phyloP scores from a whole-genome alignment of 1,140 invertebrate genomes.

The Watersipora subatra region DNA sequence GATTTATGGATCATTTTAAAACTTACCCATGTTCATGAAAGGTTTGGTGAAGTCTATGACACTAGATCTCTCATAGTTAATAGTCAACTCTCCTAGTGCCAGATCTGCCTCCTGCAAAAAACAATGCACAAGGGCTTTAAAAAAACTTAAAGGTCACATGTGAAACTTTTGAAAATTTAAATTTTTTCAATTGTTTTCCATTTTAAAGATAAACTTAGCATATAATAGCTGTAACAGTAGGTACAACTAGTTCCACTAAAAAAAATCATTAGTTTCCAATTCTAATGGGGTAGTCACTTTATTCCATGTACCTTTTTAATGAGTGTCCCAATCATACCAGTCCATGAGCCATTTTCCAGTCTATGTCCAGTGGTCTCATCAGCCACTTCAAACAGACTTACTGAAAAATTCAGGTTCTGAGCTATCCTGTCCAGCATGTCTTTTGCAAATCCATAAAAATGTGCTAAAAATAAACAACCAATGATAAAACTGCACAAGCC shows the following conservation, averaged over 20 bases:
- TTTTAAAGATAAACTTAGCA: too few relatives aligned
- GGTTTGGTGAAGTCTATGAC: conserved; percentile 93
- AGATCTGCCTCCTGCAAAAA: conserved; percentile 81
- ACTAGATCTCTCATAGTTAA: conserved; percentile 61
- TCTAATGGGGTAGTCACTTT: too few relatives aligned
- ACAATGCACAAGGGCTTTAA: too few relatives aligned
- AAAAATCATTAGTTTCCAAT: too few relatives aligned
- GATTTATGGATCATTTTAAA: neutral
- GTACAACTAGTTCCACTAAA: too few relatives aligned
- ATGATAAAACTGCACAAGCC: too few relatives aligned
- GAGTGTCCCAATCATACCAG: conserved; percentile 91
- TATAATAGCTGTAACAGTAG: too few relatives aligned
- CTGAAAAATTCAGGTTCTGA: neutral
- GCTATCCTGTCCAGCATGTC: neutral
- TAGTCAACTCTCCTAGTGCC: conserved; percentile 71
- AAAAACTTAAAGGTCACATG: too few relatives aligned
- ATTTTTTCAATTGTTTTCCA: too few relatives aligned
- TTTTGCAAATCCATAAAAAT: neutral
- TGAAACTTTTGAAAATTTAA: too few relatives aligned
- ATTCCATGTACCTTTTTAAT: conserved; percentile 77
- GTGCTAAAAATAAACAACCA: too few relatives aligned
- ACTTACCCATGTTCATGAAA: conserved; percentile 74
- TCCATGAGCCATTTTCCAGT: conserved; percentile 51
- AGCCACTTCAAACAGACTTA: neutral
- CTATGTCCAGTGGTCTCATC: conserved; percentile 53